A percentile compares a stretch with the other conserved stretches of the same genome.
Conservation (phyloP, 2,113 vertebrate species). For the Sinocyclocheilus maitianheensis region DNA sequence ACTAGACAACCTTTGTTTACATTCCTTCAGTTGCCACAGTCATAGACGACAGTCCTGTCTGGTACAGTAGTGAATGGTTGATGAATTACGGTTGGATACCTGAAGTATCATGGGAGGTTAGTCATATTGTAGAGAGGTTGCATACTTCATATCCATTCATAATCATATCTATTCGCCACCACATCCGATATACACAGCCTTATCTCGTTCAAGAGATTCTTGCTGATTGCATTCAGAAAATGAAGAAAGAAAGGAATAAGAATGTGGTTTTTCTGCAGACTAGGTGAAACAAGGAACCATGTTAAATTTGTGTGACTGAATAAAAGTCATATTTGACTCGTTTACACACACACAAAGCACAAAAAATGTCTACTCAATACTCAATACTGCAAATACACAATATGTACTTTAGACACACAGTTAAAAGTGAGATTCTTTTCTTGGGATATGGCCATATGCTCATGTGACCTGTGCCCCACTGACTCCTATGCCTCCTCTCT, state of each 20-base stretch:
- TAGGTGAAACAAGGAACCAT: neutral
- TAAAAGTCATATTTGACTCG: slow-evolving; percentile 39
- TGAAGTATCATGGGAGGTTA: neutral
- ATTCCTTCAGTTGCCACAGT: neutral
- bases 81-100: neutral
- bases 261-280: slow-evolving; percentile 27
- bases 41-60: neutral
- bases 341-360: neutral
- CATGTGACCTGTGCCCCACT: slow-evolving; percentile 37
- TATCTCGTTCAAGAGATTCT: slow-evolving; percentile 39
- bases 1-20: neutral
- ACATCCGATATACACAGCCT: slow-evolving; percentile 30
- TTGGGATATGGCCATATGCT: neutral
- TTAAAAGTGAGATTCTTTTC: neutral
- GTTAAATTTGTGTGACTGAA: slow-evolving; percentile 11
- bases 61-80: neutral
- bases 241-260: slow-evolving; percentile 12
- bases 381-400: slow-evolving; percentile 34
- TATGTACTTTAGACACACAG: neutral
- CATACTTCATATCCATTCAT: slow-evolving; percentile 2
- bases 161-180: slow-evolving; percentile 6
- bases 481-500: slow-evolving; percentile 46
- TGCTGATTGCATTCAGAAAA: slow-evolving; percentile 29
- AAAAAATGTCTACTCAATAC: neutral
- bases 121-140: neutral